Evolutionary conservation across 2,797 vertebrate species (phyloP), one percentile per base, ranked within the genome.

Genomic region (Columba guinea): DNA sequence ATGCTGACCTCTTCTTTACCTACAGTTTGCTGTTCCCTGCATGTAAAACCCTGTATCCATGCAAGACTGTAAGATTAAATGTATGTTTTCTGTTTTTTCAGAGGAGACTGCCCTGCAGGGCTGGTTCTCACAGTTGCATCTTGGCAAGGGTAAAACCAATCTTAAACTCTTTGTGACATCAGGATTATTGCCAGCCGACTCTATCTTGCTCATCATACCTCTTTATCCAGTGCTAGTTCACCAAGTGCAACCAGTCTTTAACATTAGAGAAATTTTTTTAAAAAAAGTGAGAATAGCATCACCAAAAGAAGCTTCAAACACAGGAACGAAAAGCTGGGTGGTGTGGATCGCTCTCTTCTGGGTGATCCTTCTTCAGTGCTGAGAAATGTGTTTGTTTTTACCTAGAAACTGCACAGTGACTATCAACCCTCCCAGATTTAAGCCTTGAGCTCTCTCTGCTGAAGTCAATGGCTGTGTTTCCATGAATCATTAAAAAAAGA

Each of bases 111-210:
- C n/a, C 74, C 79, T 86, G 77, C 24, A 68, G 69, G 34, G 30
- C 90, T 94, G n/a, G 32, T 90, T 92, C 94, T 95, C n/a, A 4
- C 5, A 86, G 22, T 28, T 93, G 60, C 48, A 87, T 73, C 34
- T 96, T 73, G 78, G 70, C 41, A 89, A 86, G 41, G 19, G 26
- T 77, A 94, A 95, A 56, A 13, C 34, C 49, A 37, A 0, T 52
- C 39, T 41, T 63, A 30, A 74, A 88, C 68, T 73, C 15, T 49
- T 60, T 32, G 26, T 7, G 13, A 71, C 51, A 48, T 52, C 65
- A 84, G 71, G 90, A 64, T 84, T 26, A 26, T 11, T 4, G 39
- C 16, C 52, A 32, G 35, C 63, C 28, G 28, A 81, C 35, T 64
- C 77, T 32, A 70, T 17, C n/a, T 65, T 2, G 1, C 5, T 80